These are phyloP conservation scores for Tineola bisselliella DNA, from an alignment of 2,888 invertebrate genomes.

Conservation along the genomic window DNA sequence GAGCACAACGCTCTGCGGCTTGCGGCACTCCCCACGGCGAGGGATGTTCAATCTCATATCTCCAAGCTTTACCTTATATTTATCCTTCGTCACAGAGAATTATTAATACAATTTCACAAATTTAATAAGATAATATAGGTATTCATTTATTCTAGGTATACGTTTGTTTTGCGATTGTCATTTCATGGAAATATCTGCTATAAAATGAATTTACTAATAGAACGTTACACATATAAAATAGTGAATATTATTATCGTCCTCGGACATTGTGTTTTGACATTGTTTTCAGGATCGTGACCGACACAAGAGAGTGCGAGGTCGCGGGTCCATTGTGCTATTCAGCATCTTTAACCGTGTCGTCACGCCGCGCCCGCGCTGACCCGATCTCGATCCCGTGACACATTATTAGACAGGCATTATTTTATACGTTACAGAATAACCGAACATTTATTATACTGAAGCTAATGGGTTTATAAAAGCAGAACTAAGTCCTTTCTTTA, in stretches of 20 bases:
- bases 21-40: not conserved
- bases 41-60: not conserved
- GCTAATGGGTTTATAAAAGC: no score
- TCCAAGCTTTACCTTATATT: not conserved
- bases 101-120: no score
- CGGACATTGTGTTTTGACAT: slow-evolving; percentile 15
- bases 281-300: slow-evolving; percentile 34
- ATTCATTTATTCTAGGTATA: no score
- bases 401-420: not conserved
- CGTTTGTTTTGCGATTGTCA: no score
- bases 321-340: slow-evolving; percentile 28
- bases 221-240: not conserved
- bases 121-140: no score
- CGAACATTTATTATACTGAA: not conserved
- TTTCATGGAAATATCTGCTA: no score
- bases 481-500: no score
- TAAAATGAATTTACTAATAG: not conserved
- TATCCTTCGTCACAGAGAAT: not conserved
- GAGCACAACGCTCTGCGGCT: slow-evolving; percentile 1
- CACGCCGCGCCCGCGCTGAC: slow-evolving; percentile 47
- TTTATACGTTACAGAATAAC: not conserved
- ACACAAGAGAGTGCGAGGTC: slow-evolving; percentile 35
- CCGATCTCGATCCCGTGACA: slow-evolving; percentile 13
- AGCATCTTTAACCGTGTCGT: slow-evolving; percentile 33
- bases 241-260: not conserved